These are phyloP conservation scores for Orthosia cruda DNA, from an alignment of 2,888 invertebrate species.

Conservation along the genomic window DNA sequence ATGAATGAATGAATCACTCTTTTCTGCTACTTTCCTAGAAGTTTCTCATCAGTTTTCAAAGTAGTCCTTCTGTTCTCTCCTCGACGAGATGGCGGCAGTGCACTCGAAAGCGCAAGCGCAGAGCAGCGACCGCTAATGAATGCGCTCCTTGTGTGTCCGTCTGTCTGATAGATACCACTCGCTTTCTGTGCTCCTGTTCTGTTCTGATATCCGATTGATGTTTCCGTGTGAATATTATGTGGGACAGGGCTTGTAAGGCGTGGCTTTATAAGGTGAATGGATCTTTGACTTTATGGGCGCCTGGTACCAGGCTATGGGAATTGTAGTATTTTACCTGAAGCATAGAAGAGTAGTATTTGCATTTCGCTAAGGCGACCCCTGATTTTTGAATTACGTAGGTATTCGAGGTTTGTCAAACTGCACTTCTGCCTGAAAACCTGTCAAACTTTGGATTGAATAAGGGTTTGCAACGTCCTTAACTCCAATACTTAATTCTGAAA, in stretches of 20 bases:
- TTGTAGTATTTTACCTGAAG: background rate
- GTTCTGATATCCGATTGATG: slow-evolving; percentile 63
- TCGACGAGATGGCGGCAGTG: slow-evolving; percentile 36
- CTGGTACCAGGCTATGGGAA: background rate
- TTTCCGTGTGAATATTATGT: slow-evolving; percentile 68
- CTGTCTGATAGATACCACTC: slow-evolving; percentile 70
- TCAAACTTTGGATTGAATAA: too few relatives aligned
- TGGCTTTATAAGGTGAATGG: slow-evolving; percentile 5
- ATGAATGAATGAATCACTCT: too few relatives aligned
- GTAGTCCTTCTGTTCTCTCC: slow-evolving; percentile 38
- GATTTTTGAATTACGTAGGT: too few relatives aligned
- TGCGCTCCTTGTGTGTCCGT: slow-evolving; percentile 73
- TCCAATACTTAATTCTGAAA: too few relatives aligned
- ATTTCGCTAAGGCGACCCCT: background rate
- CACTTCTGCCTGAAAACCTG: too few relatives aligned
- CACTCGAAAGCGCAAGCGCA: slow-evolving; percentile 71
- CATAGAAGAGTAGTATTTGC: background rate
- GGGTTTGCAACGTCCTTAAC: too few relatives aligned
- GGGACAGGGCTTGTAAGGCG: slow-evolving; percentile 8
- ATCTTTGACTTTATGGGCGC: background rate
- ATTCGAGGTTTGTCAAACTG: too few relatives aligned
- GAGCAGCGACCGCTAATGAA: slow-evolving; percentile 79
- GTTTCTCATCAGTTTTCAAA: background rate
- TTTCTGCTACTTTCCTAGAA: background rate
- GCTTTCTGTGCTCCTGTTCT: slow-evolving; percentile 56